These are phyloP conservation scores for Mareca strepera DNA, from an alignment of 2,797 vertebrate genomes.

Conservation along the genomic window DNA sequence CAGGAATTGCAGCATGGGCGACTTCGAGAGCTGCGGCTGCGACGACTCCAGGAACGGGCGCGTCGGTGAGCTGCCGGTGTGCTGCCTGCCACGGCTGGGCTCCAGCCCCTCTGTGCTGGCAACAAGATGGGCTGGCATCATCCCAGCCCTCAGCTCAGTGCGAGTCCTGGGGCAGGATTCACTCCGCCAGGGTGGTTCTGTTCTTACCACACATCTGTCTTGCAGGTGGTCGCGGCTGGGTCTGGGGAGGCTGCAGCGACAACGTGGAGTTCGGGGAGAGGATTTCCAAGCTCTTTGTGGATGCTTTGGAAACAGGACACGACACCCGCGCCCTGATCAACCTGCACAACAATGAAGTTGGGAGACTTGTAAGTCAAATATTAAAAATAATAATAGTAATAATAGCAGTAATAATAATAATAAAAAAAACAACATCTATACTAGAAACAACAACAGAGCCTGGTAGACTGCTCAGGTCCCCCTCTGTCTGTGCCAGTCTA, in stretches of 20 bases:
- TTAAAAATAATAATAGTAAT: not conserved
- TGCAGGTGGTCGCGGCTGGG: conserved; percentile 93
- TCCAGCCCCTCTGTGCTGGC: too few relatives aligned
- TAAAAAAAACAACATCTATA: not conserved
- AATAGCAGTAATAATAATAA: not conserved
- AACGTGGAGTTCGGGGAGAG: conserved; percentile 94
- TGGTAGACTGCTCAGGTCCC: not conserved
- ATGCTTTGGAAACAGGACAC: conserved; percentile 92
- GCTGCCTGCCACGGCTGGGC: not conserved
- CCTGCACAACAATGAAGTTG: conserved; percentile 95
- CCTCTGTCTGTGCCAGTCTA: not conserved
- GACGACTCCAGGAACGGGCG: conserved; percentile 92
- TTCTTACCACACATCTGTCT: not conserved
- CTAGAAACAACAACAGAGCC: not conserved
- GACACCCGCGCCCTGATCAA: conserved; percentile 94
- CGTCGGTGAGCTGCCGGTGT: conserved; percentile 76
- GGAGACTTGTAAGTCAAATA: conserved; percentile 86
- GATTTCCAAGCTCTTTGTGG: conserved; percentile 94
- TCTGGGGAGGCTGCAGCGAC: conserved; percentile 98
- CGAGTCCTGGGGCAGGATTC: not conserved
- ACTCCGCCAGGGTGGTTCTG: fast-evolving
- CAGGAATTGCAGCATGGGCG: conserved; percentile 96
- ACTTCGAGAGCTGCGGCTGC: conserved; percentile 95
- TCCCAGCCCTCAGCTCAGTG: not conserved
- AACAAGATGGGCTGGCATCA: fast-evolving